Evolutionary conservation across 2,888 invertebrate genomes (phyloP).

Genomic region (Cryptus armator): DNA sequence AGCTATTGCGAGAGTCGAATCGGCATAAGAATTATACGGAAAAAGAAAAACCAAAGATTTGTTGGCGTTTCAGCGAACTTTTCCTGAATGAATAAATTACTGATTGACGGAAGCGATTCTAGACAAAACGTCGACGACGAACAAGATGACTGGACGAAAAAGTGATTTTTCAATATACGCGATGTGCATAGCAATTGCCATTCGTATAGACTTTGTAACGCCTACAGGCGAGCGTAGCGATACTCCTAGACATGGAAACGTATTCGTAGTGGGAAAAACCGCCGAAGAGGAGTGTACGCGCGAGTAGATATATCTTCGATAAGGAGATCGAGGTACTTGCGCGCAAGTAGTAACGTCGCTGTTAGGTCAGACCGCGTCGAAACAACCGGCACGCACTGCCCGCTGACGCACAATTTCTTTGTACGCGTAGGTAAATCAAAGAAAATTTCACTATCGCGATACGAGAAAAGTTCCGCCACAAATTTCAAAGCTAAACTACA

Average conservation of each 20-base stretch:
- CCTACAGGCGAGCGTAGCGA: not conserved
- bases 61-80: not conserved
- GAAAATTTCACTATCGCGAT: slow-evolving; percentile 5
- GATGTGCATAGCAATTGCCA: not conserved
- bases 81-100: not conserved
- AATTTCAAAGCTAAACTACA: not conserved
- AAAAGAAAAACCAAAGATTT: not conserved
- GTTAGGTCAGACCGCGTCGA: slow-evolving; percentile 59
- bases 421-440: not conserved
- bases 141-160: not conserved
- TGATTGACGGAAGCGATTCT: not conserved
- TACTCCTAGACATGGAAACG: not conserved
- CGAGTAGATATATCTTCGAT: not conserved
- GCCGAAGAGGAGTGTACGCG: not conserved
- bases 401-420: slow-evolving; percentile 4
- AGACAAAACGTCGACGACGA: too few species aligned
- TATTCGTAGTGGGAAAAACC: not conserved
- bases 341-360: slow-evolving; percentile 59
- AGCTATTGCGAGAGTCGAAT: not conserved
- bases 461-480: not conserved
- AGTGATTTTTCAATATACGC: not conserved
- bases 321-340: slow-evolving; percentile 3
- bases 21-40: not conserved
- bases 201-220: not conserved
- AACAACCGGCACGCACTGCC: not conserved